Evolutionary conservation across 2,888 invertebrate species (phyloP).

Genomic region (Xanthia togata): DNA sequence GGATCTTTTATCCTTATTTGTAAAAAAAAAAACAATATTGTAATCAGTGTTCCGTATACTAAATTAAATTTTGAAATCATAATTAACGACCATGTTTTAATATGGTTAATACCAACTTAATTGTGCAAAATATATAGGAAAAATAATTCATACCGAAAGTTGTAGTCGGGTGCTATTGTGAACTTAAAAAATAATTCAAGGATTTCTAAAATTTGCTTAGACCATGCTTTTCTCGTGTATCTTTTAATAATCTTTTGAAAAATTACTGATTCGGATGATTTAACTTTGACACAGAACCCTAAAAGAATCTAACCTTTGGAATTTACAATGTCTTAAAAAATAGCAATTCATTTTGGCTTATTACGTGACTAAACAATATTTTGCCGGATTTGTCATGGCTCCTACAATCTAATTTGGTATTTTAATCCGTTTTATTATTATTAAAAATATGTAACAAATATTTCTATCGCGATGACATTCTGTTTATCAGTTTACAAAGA

Average conservation of each 20-base stretch:
- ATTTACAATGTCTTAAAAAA: slow-evolving; percentile 68
- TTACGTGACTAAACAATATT: slow-evolving; percentile 79
- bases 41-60: slow-evolving; percentile 36
- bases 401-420: slow-evolving; percentile 49
- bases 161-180: neutral
- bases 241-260: neutral
- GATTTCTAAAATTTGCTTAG: neutral
- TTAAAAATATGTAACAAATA: slow-evolving; percentile 50
- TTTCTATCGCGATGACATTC: slow-evolving; percentile 64
- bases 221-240: neutral
- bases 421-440: slow-evolving; percentile 50
- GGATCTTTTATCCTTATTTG: slow-evolving; percentile 73
- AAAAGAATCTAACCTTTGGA: slow-evolving; percentile 61
- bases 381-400: slow-evolving; percentile 76
- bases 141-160: neutral
- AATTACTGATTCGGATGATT: neutral
- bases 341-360: slow-evolving; percentile 72
- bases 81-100: neutral
- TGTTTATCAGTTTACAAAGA: slow-evolving; percentile 76
- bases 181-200: neutral
- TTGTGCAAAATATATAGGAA: neutral
- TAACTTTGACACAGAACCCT: slow-evolving; percentile 9
- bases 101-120: neutral
- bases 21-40: slow-evolving; percentile 52
- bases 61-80: neutral